Evolutionary conservation across 2,888 invertebrate species (phyloP), one percentile per base, ranked within the genome.

Genomic region (Teleiodes luculella): DNA sequence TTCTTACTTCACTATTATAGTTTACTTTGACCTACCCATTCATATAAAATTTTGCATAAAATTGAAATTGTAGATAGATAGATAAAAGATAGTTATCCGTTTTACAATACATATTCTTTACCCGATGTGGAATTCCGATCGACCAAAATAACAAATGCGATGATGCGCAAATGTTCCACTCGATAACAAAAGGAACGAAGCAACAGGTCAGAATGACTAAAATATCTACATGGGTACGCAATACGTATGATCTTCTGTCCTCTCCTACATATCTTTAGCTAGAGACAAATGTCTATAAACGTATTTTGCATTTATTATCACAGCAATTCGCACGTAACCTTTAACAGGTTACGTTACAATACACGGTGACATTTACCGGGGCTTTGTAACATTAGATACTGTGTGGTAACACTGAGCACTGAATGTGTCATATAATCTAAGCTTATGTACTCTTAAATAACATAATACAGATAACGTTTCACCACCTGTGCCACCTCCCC

Each of bases 141-240:
- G 43, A 51, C 28, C 28, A 53, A 30, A 54, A 41, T 54, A 36
- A 31, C 24, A 53, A 50, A 33, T 57, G 52, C 52, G 53, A 28
- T 57, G 33, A 16, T 31, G 45, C 49, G 51, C 45, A 49, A 56
- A 53, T 20, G 14, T 16, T 7, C 4, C 14, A 47, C 37, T 35
- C 16, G 28, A 35, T 33, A 49, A 37, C 49, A 49, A 49, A 33
- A 49, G 46, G 58, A 53, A 53, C 56, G 56, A 55, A 64, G 67
- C 74, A 76, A 76, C 76, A 75, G 67, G 76, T 76, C 71, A 60
- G 56, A 61, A 72, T 70, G 71, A 71, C 66, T 63, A 59, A 64
- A 59, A 59, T 67, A 66, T 50, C 63, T 24, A 24, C 3, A 24
- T 24, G 6, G 6, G 24, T 24, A 24, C 24, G 24, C 24, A 24